A percentile compares a stretch with the other conserved stretches of the same genome.
Conservation (phyloP, 2,888 invertebrate genomes). For the Sphaerophoria taeniata region DNA sequence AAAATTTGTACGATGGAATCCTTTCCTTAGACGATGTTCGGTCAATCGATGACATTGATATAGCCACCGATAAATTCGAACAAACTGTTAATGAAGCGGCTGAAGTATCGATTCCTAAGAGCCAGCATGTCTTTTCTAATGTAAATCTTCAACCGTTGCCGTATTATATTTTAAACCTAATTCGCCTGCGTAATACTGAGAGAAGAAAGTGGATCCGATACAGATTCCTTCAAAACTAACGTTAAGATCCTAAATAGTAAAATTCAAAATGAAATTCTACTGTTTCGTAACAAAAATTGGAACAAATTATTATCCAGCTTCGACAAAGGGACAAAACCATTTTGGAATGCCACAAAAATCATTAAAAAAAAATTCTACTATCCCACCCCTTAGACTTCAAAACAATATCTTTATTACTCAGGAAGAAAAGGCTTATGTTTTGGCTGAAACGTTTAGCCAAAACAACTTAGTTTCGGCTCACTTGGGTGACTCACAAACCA, state of each 20-base stretch:
- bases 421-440: no score
- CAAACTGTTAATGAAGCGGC: constrained; percentile 2
- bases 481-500: not conserved
- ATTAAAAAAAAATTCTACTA: not conserved
- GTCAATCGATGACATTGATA: not conserved
- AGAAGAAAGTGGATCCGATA: constrained; percentile 6
- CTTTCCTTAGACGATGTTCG: not conserved
- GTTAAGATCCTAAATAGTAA: not conserved
- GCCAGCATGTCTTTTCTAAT: not conserved
- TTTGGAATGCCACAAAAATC: constrained; percentile 5
- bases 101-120: constrained; percentile 13
- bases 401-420: not conserved
- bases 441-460: not conserved
- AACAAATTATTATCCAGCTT: constrained; percentile 15
- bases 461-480: not conserved
- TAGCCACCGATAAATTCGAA: not conserved
- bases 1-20: not conserved
- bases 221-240: not conserved
- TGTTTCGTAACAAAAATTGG: constrained; percentile 5
- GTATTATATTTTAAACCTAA: not conserved
- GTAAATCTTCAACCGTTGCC: not conserved
- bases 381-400: not conserved
- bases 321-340: constrained; percentile 3
- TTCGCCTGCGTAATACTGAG: not conserved
- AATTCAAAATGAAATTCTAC: not conserved